These are phyloP conservation scores for Manis pentadactyla DNA, from an alignment of 2,797 vertebrate species.

Conservation along the genomic window DNA sequence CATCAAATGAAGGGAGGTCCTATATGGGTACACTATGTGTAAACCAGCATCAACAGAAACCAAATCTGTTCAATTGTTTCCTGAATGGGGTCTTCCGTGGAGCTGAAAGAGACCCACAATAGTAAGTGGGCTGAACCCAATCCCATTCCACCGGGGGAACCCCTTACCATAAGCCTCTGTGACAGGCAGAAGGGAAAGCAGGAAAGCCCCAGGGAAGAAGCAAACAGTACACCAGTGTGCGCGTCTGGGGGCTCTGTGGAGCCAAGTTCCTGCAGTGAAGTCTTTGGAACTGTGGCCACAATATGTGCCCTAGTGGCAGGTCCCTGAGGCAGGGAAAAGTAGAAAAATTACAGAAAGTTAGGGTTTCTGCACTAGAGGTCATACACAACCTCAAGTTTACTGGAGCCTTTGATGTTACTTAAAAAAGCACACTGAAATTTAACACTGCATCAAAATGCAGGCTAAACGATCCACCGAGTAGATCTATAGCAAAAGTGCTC, in stretches of 20 bases:
- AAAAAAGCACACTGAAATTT: neutral
- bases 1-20: neutral
- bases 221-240: neutral
- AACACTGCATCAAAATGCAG: neutral
- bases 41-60: neutral
- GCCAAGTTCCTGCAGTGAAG: neutral
- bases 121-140: neutral
- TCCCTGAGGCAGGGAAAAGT: neutral
- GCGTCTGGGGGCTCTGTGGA: neutral
- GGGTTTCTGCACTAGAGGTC: neutral
- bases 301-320: neutral
- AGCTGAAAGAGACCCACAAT: neutral
- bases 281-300: neutral
- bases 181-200: neutral
- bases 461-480: neutral
- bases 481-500: neutral
- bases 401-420: neutral
- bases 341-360: slow-evolving; percentile 9
- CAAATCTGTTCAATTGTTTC: neutral
- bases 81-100: neutral
- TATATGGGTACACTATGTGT: neutral
- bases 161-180: neutral
- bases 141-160: neutral
- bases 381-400: neutral
- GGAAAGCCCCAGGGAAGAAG: neutral